Percentiles rank a stretch among this genome's conserved stretches.
Conservation (phyloP, 2,113 vertebrate species). For the Prietella phreatophila region DNA sequence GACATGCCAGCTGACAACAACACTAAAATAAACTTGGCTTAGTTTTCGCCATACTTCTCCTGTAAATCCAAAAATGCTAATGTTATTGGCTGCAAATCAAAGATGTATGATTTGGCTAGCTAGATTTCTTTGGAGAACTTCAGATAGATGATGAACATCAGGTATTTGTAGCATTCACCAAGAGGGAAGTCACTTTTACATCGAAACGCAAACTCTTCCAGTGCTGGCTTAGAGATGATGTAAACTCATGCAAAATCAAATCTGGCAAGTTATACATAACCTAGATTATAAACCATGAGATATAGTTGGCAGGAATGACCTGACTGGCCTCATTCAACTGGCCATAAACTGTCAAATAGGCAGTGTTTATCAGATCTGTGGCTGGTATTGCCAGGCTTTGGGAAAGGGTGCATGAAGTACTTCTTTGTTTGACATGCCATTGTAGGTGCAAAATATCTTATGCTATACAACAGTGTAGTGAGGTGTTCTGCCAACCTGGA, state of each 20-base stretch:
- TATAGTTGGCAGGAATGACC: background rate
- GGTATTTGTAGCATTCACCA: background rate
- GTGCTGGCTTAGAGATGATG: background rate
- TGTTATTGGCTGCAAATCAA: background rate
- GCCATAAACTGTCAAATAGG: background rate
- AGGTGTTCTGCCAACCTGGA: background rate
- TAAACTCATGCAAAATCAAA: background rate
- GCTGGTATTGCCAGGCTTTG: background rate
- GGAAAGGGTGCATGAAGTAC: too few species aligned
- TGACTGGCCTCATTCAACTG: background rate
- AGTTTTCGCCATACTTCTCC: background rate
- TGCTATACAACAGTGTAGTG: background rate
- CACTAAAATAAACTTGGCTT: background rate
- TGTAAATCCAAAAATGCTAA: background rate
- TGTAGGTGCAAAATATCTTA: background rate
- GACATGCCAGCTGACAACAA: background rate
- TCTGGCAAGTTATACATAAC: background rate
- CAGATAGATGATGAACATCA: background rate
- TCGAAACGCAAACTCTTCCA: background rate
- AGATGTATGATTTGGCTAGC: background rate
- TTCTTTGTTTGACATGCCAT: too few species aligned
- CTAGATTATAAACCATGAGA: background rate
- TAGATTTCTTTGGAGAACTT: background rate
- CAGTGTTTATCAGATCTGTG: background rate
- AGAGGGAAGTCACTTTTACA: background rate